Conservation (phyloP, 2,797 vertebrate genomes). For the Poeciliopsis turneri region DNA sequence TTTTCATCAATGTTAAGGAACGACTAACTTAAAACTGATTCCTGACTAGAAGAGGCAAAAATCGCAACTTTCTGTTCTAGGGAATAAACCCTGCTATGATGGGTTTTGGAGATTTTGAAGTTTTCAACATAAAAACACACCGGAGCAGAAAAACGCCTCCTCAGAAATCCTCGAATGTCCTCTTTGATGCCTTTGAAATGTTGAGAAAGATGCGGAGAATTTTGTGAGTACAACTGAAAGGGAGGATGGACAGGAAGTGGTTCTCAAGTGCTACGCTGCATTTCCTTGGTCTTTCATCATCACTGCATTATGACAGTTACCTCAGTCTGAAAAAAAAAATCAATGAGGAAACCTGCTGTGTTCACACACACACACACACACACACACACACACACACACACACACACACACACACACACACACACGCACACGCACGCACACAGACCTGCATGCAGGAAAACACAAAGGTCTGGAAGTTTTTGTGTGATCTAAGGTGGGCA, state of each 20-base stretch:
- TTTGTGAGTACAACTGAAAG: constrained; percentile 6
- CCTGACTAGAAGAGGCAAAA: background rate
- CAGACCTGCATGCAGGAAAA: background rate
- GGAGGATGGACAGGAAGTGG: background rate
- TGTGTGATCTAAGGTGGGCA: background rate
- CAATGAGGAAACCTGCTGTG: constrained; percentile 20
- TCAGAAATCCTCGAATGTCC: background rate
- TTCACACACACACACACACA: background rate
- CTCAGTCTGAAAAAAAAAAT: constrained; percentile 21
- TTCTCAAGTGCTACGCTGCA: constrained; percentile 9
- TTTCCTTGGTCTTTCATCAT: constrained; percentile 35
- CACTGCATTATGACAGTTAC: constrained; percentile 15
- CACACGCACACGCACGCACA: background rate
- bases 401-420: background rate
- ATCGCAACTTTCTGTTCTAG: background rate
- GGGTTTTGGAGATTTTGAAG: background rate
- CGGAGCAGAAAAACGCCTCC: background rate
- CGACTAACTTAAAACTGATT: too few relatives aligned
- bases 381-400: background rate
- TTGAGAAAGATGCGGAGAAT: background rate
- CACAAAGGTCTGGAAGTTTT: background rate
- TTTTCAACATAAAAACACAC: background rate
- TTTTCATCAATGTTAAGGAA: background rate
- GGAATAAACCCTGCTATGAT: background rate
- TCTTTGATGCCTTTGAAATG: constrained; percentile 19